Percentiles rank a stretch among this genome's conserved stretches.
Conservation (phyloP, 1,140 invertebrate species). For the Drosophila virilis region DNA sequence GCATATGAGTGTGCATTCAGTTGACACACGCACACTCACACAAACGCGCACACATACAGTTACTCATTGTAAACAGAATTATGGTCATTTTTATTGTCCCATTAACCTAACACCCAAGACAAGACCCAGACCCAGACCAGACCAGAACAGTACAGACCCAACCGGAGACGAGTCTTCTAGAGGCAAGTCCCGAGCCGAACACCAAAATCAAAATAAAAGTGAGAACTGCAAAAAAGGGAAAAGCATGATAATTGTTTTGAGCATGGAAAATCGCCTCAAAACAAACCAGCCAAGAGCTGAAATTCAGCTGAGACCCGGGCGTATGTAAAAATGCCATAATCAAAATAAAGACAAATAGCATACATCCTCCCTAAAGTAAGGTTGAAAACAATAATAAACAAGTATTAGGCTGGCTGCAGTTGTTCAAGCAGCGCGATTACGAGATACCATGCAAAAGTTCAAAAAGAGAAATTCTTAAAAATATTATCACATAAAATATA, state of each 20-base stretch:
- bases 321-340: conserved; percentile 20
- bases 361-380: neutral
- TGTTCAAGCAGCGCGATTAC: neutral
- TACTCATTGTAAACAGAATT: conserved; percentile 41
- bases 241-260: conserved; percentile 36
- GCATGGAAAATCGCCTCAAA: conserved; percentile 41
- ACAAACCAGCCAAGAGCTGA: conserved; percentile 31
- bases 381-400: neutral
- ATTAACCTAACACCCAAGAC: conserved; percentile 77
- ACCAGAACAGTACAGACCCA: conserved; percentile 3
- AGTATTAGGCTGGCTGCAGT: neutral
- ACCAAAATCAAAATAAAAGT: conserved; percentile 70
- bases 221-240: conserved; percentile 32
- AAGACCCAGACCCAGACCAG: conserved; percentile 7
- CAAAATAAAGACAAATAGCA: conserved; percentile 36
- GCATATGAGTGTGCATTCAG: conserved; percentile 18
- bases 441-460: neutral
- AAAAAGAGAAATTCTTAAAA: no score
- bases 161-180: neutral
- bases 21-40: conserved; percentile 4
- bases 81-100: conserved; percentile 71
- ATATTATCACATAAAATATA: no score
- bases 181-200: conserved; percentile 31
- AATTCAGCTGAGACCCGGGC: neutral
- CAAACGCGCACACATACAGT: neutral